phyloP scores from a whole-genome alignment of 2,888 invertebrate species.

The Gastracanthus pulcherrimus region DNA sequence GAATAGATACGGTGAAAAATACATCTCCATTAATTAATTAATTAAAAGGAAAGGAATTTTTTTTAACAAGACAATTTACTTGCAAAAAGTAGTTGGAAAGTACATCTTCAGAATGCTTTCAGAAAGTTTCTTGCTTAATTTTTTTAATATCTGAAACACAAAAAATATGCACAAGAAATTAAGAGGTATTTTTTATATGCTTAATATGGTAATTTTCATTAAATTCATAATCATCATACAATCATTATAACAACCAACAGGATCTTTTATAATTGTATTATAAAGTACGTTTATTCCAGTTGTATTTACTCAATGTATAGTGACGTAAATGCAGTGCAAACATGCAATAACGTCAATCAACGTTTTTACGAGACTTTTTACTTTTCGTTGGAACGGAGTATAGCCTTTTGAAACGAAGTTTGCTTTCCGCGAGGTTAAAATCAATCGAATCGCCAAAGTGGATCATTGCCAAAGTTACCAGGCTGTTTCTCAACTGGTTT shows the following conservation, averaged over 20 bases:
- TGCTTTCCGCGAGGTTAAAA: constrained; percentile 35
- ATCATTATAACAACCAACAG: neutral
- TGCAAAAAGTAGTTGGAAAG: too few relatives aligned
- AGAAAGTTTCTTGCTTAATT: too few relatives aligned
- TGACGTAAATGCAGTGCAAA: neutral
- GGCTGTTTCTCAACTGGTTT: constrained; percentile 35
- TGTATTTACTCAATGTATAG: neutral
- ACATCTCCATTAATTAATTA: too few relatives aligned
- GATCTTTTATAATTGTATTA: neutral
- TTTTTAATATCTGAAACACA: too few relatives aligned
- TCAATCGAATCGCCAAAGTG: constrained; percentile 45
- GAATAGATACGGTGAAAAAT: too few relatives aligned
- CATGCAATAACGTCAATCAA: neutral
- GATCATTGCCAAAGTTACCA: constrained; percentile 55
- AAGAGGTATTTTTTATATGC: too few relatives aligned
- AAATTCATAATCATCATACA: neutral
- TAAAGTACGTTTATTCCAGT: neutral
- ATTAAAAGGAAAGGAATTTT: too few relatives aligned
- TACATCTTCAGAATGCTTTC: too few relatives aligned
- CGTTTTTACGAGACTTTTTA: neutral
- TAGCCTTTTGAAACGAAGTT: constrained; percentile 16
- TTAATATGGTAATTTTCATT: too few relatives aligned
- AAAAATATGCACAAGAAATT: too few relatives aligned
- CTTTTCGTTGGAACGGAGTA: neutral
- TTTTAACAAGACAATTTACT: too few relatives aligned